These are phyloP conservation scores for Omphaloscelis lunosa DNA, from an alignment of 2,888 invertebrate genomes.

Conservation along the genomic window DNA sequence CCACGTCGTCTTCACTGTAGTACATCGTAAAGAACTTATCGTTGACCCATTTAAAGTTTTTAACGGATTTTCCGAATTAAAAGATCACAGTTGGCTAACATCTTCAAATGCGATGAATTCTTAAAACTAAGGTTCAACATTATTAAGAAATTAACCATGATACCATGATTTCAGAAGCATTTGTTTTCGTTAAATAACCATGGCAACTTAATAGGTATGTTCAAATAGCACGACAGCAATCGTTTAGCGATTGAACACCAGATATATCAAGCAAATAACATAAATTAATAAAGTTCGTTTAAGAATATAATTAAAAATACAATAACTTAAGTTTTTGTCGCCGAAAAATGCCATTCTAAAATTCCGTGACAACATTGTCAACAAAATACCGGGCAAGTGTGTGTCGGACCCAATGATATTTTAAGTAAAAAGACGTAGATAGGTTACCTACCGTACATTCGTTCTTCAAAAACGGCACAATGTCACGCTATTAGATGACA, in stretches of 20 bases:
- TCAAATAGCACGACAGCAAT: slow-evolving; percentile 7
- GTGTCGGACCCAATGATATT: too few species aligned
- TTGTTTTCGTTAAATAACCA: slow-evolving; percentile 73
- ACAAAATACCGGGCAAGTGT: neutral
- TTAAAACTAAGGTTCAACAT: slow-evolving; percentile 14
- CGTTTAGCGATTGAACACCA: neutral
- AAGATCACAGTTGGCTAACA: slow-evolving; percentile 28
- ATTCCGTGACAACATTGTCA: neutral
- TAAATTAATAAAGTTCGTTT: neutral
- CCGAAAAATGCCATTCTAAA: neutral
- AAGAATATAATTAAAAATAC: neutral
- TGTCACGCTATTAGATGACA: too few species aligned
- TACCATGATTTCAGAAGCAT: slow-evolving; percentile 27
- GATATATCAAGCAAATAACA: neutral
- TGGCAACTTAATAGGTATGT: slow-evolving; percentile 68
- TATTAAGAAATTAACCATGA: slow-evolving; percentile 11
- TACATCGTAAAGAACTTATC: slow-evolving; percentile 87
- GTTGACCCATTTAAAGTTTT: slow-evolving; percentile 52
- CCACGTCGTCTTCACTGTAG: slow-evolving; percentile 92
- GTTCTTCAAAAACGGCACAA: too few species aligned
- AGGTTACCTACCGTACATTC: too few species aligned
- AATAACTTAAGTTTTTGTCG: neutral
- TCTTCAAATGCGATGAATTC: slow-evolving; percentile 11
- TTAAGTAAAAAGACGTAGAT: too few species aligned
- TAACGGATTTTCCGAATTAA: slow-evolving; percentile 27